These are phyloP conservation scores for Candoia aspera DNA, from an alignment of 2,113 vertebrate species.

Conservation along the genomic window DNA sequence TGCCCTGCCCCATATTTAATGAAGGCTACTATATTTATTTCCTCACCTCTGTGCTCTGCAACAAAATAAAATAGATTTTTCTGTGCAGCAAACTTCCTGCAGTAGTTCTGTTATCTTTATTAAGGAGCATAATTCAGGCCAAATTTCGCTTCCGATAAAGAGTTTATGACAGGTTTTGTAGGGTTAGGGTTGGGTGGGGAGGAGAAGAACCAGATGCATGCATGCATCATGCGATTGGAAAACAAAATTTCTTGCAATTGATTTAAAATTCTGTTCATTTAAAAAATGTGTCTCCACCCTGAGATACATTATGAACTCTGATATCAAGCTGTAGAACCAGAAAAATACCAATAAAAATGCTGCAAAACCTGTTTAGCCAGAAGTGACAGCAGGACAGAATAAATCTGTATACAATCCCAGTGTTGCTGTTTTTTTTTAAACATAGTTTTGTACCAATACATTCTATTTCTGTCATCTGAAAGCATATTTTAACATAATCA, in stretches of 20 bases:
- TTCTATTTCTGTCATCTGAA: neutral
- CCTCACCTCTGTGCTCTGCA: neutral
- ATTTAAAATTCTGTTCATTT: neutral
- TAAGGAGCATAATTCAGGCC: neutral
- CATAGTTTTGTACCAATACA: neutral
- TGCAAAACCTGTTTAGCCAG: slow-evolving; percentile 10
- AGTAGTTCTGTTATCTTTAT: neutral
- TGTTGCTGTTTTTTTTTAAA: neutral
- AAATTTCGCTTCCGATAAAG: neutral
- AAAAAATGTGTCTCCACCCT: neutral
- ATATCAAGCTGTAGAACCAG: neutral
- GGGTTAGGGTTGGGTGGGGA: neutral
- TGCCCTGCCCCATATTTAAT: neutral
- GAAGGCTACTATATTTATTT: neutral
- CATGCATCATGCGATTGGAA: neutral
- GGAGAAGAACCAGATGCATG: neutral
- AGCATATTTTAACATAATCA: neutral
- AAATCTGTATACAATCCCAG: neutral
- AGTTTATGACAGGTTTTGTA: neutral
- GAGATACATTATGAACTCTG: neutral
- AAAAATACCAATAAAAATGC: neutral
- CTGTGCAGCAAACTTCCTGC: neutral
- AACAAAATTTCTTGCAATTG: neutral
- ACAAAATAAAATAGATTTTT: neutral
- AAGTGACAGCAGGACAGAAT: neutral